A percentile compares a stretch with the other conserved stretches of the same genome.
Conservation (phyloP, 1,140 invertebrate species). For the Bombus haemorrhoidalis region DNA sequence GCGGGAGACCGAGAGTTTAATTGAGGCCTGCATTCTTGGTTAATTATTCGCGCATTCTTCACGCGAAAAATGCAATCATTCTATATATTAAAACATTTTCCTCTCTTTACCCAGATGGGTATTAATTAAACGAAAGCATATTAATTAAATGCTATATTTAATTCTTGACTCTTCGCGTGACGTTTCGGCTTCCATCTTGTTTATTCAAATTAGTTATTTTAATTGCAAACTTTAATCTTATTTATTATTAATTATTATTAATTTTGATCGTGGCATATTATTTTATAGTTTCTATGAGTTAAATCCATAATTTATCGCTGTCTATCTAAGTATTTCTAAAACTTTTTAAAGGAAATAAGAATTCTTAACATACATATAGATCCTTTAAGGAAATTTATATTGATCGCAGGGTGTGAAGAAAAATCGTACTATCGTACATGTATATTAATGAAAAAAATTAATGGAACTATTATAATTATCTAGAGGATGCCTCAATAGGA, state of each 20-base stretch:
- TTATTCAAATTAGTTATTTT: no score
- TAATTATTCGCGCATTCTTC: conserved; percentile 3
- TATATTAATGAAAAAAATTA: neutral
- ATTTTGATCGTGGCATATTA: neutral
- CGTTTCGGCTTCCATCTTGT: neutral
- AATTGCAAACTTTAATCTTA: no score
- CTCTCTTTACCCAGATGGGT: neutral
- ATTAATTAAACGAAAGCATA: neutral
- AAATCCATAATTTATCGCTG: neutral
- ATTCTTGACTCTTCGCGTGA: neutral
- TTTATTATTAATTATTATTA: neutral
- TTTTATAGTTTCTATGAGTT: neutral
- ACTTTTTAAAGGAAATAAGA: no score
- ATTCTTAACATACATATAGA: neutral
- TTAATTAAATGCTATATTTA: neutral
- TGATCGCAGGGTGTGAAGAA: neutral
- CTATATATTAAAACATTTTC: neutral
- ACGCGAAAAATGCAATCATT: neutral
- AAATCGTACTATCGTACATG: no score
- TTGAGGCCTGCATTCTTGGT: conserved; percentile 29
- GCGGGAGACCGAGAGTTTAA: conserved; percentile 45
- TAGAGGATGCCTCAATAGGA: neutral
- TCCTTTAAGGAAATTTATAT: neutral
- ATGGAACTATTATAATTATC: neutral
- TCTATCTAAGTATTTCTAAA: neutral